These are phyloP conservation scores for Thaumetopoea pityocampa DNA, from an alignment of 1,140 invertebrate genomes.

Conservation along the genomic window DNA sequence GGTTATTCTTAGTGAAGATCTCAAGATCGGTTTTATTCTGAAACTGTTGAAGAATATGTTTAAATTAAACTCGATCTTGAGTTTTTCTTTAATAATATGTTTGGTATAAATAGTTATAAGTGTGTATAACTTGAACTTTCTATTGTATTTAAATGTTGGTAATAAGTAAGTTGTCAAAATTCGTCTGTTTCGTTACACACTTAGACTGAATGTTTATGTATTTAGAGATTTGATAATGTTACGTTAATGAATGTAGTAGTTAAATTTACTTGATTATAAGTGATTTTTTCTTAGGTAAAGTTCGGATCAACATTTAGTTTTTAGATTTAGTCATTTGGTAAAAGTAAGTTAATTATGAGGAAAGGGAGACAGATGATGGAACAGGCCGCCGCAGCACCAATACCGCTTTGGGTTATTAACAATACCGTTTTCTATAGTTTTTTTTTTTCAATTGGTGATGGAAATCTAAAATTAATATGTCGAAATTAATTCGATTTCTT, in stretches of 20 bases:
- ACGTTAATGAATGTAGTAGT: not conserved
- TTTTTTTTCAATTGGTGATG: slow-evolving; percentile 3
- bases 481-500: too few species aligned
- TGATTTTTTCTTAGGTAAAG: slow-evolving; percentile 10
- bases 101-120: too few species aligned
- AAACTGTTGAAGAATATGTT: too few species aligned
- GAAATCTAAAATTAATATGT: not conserved
- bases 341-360: slow-evolving; percentile 18
- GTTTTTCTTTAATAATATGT: too few species aligned
- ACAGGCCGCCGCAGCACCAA: slow-evolving; percentile 24
- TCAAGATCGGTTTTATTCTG: too few species aligned
- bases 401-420: not conserved
- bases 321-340: slow-evolving; percentile 25
- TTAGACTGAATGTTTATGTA: too few species aligned
- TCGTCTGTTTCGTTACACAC: too few species aligned
- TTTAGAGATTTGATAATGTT: slow-evolving; percentile 3
- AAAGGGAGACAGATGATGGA: slow-evolving; percentile 17
- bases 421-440: not conserved
- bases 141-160: too few species aligned
- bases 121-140: too few species aligned
- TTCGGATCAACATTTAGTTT: slow-evolving; percentile 22
- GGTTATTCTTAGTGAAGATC: too few species aligned
- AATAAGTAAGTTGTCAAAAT: too few species aligned
- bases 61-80: too few species aligned
- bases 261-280: slow-evolving; percentile 3